phyloP scores from a whole-genome alignment of 1,140 invertebrate genomes.

The Papilio dardanus region DNA sequence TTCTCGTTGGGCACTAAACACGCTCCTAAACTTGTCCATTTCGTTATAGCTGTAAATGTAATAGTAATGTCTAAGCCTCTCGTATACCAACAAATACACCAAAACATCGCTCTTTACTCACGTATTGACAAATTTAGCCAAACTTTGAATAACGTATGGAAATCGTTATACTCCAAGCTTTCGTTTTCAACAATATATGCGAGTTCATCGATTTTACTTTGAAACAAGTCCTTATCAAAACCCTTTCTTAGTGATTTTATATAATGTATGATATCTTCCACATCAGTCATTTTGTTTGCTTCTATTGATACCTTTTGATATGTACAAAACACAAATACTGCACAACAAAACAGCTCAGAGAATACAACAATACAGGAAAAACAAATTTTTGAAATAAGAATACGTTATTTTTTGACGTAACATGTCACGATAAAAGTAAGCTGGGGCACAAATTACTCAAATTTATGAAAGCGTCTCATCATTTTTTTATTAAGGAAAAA shows the following conservation, averaged over 20 bases:
- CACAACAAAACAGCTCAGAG: background rate
- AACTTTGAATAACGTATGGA: conserved; percentile 71
- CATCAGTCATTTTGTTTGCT: conserved; percentile 58
- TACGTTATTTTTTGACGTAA: conserved; percentile 45
- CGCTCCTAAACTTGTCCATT: conserved; percentile 73
- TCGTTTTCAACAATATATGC: conserved; percentile 57
- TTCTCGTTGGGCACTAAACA: conserved; percentile 70
- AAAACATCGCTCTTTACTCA: conserved; percentile 52
- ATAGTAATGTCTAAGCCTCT: background rate
- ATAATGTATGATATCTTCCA: conserved; percentile 74
- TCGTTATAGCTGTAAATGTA: conserved; percentile 65
- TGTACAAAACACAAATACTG: conserved; percentile 7
- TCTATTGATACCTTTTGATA: conserved; percentile 29
- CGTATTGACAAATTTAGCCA: conserved; percentile 77
- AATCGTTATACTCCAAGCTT: conserved; percentile 63
- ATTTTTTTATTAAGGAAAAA: too few species aligned
- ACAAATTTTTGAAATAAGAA: conserved; percentile 51
- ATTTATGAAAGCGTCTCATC: background rate
- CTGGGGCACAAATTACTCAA: background rate
- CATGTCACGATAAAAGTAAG: background rate
- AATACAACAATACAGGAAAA: conserved; percentile 34
- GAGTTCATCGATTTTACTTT: conserved; percentile 69
- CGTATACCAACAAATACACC: conserved; percentile 8
- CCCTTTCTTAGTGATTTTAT: conserved; percentile 73
- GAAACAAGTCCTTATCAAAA: conserved; percentile 74